Evolutionary conservation across 2,888 invertebrate species (phyloP).

Genomic region (Lycophotia porphyrea): DNA sequence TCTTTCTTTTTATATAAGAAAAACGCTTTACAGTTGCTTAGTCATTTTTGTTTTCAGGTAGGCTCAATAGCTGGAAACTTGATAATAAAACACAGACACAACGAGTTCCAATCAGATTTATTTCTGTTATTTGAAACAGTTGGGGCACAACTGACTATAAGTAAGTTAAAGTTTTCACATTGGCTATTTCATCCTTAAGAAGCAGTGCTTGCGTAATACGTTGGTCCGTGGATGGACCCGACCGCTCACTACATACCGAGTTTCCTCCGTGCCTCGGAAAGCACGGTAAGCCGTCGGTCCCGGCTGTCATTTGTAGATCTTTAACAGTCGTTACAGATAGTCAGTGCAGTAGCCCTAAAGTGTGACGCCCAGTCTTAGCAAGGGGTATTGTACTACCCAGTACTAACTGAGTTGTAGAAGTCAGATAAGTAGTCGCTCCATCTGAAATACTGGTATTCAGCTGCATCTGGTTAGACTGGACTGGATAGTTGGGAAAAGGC

Average conservation of each 20-base stretch:
- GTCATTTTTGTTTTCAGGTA: constrained; percentile 77
- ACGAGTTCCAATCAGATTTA: constrained; percentile 92
- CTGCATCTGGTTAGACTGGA: neutral
- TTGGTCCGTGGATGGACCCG: too few relatives aligned
- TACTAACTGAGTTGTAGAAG: too few relatives aligned
- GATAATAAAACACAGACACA: constrained; percentile 91
- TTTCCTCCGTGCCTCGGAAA: too few relatives aligned
- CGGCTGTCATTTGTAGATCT: too few relatives aligned
- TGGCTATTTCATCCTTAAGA: neutral
- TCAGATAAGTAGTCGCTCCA: too few relatives aligned
- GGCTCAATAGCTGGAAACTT: constrained; percentile 93
- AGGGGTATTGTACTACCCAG: too few relatives aligned
- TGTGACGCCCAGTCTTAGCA: too few relatives aligned
- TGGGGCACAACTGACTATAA: constrained; percentile 76
- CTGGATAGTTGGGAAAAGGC: neutral
- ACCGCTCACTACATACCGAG: too few relatives aligned
- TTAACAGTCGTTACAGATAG: too few relatives aligned
- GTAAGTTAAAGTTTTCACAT: constrained; percentile 69
- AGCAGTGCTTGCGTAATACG: too few relatives aligned
- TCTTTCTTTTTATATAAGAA: neutral
- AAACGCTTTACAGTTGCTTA: neutral
- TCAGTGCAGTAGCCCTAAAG: too few relatives aligned
- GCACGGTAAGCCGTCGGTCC: too few relatives aligned
- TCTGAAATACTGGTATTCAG: neutral
- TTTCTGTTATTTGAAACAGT: constrained; percentile 88